Evolutionary conservation across 2,888 invertebrate species (phyloP).

Genomic region (Pristionchus maxplancki): DNA sequence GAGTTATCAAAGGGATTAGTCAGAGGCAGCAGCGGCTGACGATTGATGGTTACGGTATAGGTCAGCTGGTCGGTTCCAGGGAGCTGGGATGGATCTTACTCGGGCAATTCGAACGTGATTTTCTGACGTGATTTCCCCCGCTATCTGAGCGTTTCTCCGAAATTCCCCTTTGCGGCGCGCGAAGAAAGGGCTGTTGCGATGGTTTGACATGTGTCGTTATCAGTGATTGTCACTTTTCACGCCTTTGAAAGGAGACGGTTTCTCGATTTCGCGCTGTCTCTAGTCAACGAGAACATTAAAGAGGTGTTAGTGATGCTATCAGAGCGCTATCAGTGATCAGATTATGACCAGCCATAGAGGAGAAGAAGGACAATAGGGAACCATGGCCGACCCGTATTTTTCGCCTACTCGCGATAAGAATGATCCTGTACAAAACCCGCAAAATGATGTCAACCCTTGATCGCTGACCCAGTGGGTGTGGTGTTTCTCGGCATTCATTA

Average conservation of each 20-base stretch:
- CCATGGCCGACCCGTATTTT: no score
- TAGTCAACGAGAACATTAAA: neutral
- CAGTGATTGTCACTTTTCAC: neutral
- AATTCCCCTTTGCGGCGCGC: neutral
- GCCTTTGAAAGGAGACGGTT: neutral
- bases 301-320: conserved; percentile 9
- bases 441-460: no score
- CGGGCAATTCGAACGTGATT: neutral
- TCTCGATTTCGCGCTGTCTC: neutral
- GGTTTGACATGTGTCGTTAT: neutral
- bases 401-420: no score
- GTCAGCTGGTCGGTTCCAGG: neutral
- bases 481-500: no score
- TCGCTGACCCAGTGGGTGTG: no score
- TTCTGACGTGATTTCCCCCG: neutral
- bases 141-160: neutral
- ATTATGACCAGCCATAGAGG: neutral
- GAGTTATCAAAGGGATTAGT: conserved; percentile 13
- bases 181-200: neutral
- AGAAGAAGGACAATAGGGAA: neutral
- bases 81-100: neutral
- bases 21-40: neutral
- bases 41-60: neutral
- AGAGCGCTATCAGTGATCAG: neutral
- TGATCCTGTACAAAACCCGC: no score